Percentiles rank a stretch among this genome's conserved stretches.
Conservation (phyloP, 2,888 invertebrate species). For the Phortica okadai region DNA sequence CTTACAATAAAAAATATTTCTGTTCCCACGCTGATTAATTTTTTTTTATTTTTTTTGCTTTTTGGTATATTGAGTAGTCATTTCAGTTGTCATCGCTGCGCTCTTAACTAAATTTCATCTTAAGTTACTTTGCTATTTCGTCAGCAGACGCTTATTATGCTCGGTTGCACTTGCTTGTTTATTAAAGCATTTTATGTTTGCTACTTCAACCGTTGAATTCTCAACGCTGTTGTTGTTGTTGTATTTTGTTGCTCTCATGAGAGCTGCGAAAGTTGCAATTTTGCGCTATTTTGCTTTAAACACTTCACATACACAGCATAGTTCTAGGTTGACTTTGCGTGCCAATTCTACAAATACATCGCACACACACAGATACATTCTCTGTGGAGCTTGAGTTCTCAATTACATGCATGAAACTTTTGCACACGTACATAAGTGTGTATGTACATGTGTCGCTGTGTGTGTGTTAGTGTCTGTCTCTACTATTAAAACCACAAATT, state of each 20-base stretch:
- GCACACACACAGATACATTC: background rate
- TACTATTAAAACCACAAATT: conserved; percentile 63
- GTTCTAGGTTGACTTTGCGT: conserved; percentile 34
- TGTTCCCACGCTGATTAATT: conserved; percentile 41
- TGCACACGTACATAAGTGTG: background rate
- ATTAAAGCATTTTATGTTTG: background rate
- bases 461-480: conserved; percentile 32
- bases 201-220: background rate
- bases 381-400: conserved; percentile 42
- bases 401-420: conserved; percentile 47
- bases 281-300: conserved; percentile 13
- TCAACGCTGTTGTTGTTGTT: background rate
- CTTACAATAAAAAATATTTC: background rate
- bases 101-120: background rate
- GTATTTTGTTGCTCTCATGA: background rate
- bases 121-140: background rate
- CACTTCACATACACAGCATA: conserved; percentile 14
- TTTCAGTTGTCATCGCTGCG: background rate
- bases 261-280: conserved; percentile 21
- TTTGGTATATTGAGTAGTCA: conserved; percentile 13
- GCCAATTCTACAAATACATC: conserved; percentile 20
- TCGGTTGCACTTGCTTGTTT: background rate
- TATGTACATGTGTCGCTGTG: background rate
- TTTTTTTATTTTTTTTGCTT: background rate
- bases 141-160: background rate